phyloP scores from a whole-genome alignment of 2,888 invertebrate species.

The Eupeodes luniger region DNA sequence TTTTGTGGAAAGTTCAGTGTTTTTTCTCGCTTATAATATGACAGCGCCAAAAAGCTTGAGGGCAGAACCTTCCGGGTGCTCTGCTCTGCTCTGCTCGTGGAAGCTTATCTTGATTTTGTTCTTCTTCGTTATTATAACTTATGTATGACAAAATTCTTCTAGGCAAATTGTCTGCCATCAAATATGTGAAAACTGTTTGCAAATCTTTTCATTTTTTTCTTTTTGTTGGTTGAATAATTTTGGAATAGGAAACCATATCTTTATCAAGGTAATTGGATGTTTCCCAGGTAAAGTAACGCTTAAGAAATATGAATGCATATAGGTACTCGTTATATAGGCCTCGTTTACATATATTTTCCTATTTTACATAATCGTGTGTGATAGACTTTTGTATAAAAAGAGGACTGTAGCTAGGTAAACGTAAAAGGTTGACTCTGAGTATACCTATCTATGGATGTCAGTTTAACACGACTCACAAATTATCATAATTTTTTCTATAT shows the following conservation, averaged over 20 bases:
- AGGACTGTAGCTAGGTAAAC: too few relatives aligned
- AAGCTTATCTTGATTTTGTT: constrained; percentile 11
- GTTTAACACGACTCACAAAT: too few relatives aligned
- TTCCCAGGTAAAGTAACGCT: not conserved
- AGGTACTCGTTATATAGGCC: too few relatives aligned
- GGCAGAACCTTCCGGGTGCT: not conserved
- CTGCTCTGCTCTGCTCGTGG: constrained; percentile 1
- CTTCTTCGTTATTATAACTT: constrained; percentile 4
- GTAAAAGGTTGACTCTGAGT: too few relatives aligned
- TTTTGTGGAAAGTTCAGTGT: not conserved
- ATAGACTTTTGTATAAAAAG: too few relatives aligned
- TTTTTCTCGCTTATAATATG: not conserved
- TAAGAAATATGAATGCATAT: not conserved
- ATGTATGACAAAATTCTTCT: not conserved
- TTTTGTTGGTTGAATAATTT: constrained; percentile 3
- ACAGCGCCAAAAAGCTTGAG: not conserved
- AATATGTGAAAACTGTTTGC: constrained; percentile 1
- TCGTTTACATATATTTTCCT: too few relatives aligned
- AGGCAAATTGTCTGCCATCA: constrained; percentile 8
- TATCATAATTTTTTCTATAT: too few relatives aligned
- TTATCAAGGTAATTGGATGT: not conserved
- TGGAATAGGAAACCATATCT: not conserved
- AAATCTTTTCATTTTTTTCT: not conserved
- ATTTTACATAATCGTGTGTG: too few relatives aligned
- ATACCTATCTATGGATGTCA: too few relatives aligned